Evolutionary conservation across 2,113 vertebrate genomes (phyloP).

Genomic region (Collichthys lucidus): DNA sequence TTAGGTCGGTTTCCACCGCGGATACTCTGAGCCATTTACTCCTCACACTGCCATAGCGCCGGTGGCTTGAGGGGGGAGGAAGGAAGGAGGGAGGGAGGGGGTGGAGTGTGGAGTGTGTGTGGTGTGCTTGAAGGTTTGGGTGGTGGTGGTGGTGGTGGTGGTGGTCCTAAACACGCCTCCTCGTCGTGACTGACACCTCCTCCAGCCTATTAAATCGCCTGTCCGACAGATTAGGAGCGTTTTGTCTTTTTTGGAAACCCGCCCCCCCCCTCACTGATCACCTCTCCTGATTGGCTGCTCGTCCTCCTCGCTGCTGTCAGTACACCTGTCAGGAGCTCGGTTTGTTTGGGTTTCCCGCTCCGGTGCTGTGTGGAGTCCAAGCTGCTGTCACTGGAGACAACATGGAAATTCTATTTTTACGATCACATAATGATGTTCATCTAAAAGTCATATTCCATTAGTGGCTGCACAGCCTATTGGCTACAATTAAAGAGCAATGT

Average conservation of each 20-base stretch:
- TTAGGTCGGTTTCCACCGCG: conserved; percentile 68
- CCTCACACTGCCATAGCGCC: conserved; percentile 66
- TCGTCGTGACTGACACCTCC: conserved; percentile 40
- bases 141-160: too few species aligned
- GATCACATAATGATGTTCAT: not conserved
- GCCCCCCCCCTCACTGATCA: conserved; percentile 43
- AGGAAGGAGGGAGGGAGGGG: not conserved
- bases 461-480: too few species aligned
- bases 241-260: conserved; percentile 22
- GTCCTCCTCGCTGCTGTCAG: conserved; percentile 23
- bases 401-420: not conserved
- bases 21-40: conserved; percentile 72
- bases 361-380: not conserved
- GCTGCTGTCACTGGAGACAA: not conserved
- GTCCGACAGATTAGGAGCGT: conserved; percentile 12
- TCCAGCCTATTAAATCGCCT: conserved; percentile 49
- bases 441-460: not conserved
- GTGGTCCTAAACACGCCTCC: conserved; percentile 50
- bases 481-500: not conserved
- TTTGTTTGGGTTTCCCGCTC: not conserved
- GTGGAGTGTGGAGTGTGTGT: not conserved
- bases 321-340: conserved; percentile 55
- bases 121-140: too few species aligned
- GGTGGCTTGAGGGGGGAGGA: conserved; percentile 25
- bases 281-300: conserved; percentile 57